Base-by-base conservation (phyloP, 2,888 invertebrate genomes). In the Polydrusus pterygomalis region DNA sequence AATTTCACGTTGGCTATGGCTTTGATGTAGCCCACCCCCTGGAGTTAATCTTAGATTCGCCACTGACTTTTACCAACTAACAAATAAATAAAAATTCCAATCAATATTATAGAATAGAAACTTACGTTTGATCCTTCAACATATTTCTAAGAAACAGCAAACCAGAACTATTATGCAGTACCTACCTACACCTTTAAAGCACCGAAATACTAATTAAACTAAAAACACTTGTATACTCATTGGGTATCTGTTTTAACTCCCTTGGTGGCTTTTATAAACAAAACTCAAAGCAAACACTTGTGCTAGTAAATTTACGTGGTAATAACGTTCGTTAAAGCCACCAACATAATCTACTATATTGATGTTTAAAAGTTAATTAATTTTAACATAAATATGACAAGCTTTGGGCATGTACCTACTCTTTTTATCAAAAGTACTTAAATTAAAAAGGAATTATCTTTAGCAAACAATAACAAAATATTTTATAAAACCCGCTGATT, bases 221-320 rank as follows among this genome's bases (percentile, higher is more conserved):
- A 30, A 58, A 45, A 63, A 45, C 54, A 74, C 54, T 38, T 58
- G 56, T 34, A 34, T 34, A 60, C 58, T 60, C 38, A 60, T 17
- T 38, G 25, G 38, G 18, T 65, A 70, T 70, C 74, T 75, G 58
- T 49, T 58, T 58, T 65, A 65, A 56, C 67, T 75, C 67, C 70
- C 70, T 51, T 70, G 54, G 71, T 60, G 40, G 75, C 51, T 68
- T 68, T 45, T 60, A 67, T 75, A 75, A 71, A 75, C 75, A 75
- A 75, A 71, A 71, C 58, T 45, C 51, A 70, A 62, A 34, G 71
- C 70, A 75, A 75, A 75, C 75, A 75, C 68, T 71, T 71, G 30
- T 71, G 58, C 67, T 71, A 71, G 58, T 38, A 34, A 56, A 70
- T 75, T 70, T 70, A 69, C 38, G 67, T 30, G 43, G 54, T 63